Evolutionary conservation across 2,888 invertebrate species (phyloP), one percentile per base, ranked within the genome.

Genomic region (Erebia epiphron): DNA sequence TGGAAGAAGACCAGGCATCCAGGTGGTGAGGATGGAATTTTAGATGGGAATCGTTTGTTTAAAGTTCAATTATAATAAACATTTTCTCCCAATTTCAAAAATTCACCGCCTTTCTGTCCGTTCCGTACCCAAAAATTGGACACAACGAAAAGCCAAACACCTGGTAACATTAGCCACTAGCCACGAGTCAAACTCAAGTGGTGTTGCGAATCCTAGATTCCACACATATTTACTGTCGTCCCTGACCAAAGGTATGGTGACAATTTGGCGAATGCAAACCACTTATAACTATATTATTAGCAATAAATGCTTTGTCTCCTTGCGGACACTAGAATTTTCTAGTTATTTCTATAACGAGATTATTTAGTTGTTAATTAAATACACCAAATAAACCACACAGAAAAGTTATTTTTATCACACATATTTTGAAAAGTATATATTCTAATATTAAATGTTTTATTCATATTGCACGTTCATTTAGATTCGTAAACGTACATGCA

Each of bases 151-250:
- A 11, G 4, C 43, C 16, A 13, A 21, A 9, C 49, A 49, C 14
- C 49, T 62, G 62, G 62, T 21, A 62, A 62, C 49, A 62, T 21
- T 21, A 49, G 46, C 46, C 60, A 62, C 62, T 21, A 14, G 46
- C 46, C 60, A 77, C 77, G 71, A 70, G 76, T 74, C 74, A 78
- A 80, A 79, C 79, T 78, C 78, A 61, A 67, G 61, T 69, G 58
- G 61, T 56, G 52, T 63, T 67, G 66, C 71, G 58, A 71, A 46
- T 26, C 56, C 57, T 52, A 58, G 68, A 71, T 73, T 73, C 73
- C 58, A 67, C 52, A 69, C 58, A 73, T 67, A 50, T n/a, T n/a
- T n/a, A n/a, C 63, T 54, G 54, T 64, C 58, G 62, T 46, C 56
- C 62, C 56, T 63, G 61, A 68, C 62, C 68, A 7, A 41, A 46